Percentiles rank a stretch among this genome's conserved stretches.
phyloP scores from a whole-genome alignment of 2,888 invertebrate species.

The Cosmopolites sordidus region DNA sequence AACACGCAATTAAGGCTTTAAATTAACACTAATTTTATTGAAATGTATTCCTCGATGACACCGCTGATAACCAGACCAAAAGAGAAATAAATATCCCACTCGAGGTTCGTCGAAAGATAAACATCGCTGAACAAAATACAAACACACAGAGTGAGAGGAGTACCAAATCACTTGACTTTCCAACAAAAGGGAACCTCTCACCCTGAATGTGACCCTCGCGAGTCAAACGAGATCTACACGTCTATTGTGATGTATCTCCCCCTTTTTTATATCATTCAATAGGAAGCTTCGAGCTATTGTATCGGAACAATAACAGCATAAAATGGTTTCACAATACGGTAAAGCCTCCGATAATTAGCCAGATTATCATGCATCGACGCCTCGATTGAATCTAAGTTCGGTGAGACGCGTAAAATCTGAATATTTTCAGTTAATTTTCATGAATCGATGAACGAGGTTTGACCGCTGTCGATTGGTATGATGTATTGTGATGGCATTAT shows the following conservation, averaged over 20 bases:
- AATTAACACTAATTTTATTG: slow-evolving; percentile 31
- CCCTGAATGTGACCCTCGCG: slow-evolving; percentile 14
- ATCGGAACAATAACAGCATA: slow-evolving; percentile 39
- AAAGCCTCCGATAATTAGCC: slow-evolving; percentile 43
- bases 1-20: slow-evolving; percentile 29
- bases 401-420: slow-evolving; percentile 15
- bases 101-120: slow-evolving; percentile 19
- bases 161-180: slow-evolving; percentile 43
- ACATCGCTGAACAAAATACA: slow-evolving; percentile 23
- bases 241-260: neutral
- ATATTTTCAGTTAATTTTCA: slow-evolving; percentile 21
- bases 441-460: slow-evolving; percentile 15
- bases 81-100: slow-evolving; percentile 25
- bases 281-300: slow-evolving; percentile 44
- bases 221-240: slow-evolving; percentile 17
- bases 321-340: slow-evolving; percentile 32
- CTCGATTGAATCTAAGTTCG: slow-evolving; percentile 31
- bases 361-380: slow-evolving; percentile 45
- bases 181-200: slow-evolving; percentile 32
- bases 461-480: too few relatives aligned
- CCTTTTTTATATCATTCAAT: slow-evolving; percentile 35
- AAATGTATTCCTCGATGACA: slow-evolving; percentile 31
- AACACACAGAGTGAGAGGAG: slow-evolving; percentile 30
- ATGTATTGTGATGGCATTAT: too few relatives aligned
- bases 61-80: slow-evolving; percentile 12